A percentile compares a stretch with the other conserved stretches of the same genome.
Conservation (phyloP, 2,797 vertebrate genomes). For the Catharus ustulatus region DNA sequence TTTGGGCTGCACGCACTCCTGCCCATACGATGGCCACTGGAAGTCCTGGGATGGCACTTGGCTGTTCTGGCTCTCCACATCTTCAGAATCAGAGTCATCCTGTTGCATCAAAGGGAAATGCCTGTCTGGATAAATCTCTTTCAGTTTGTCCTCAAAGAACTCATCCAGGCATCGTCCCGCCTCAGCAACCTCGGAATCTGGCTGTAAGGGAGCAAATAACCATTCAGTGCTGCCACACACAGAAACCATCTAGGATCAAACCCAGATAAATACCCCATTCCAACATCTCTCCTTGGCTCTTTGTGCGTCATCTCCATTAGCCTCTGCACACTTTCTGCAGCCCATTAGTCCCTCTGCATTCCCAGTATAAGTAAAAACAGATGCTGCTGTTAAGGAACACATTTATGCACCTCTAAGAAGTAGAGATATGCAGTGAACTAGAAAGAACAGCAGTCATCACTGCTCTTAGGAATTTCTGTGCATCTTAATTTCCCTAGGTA, state of each 20-base stretch:
- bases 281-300: background rate
- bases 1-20: constrained; percentile 91
- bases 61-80: constrained; percentile 83
- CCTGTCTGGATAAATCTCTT: constrained; percentile 86
- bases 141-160: constrained; percentile 88
- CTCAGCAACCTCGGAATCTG: constrained; percentile 96
- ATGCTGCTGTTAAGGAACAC: background rate
- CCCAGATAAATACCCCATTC: background rate
- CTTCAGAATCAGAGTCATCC: constrained; percentile 90
- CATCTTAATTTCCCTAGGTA: background rate
- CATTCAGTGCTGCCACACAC: background rate
- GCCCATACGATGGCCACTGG: constrained; percentile 85
- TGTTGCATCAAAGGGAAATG: constrained; percentile 80
- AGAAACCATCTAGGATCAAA: background rate
- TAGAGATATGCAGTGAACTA: background rate
- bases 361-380: background rate
- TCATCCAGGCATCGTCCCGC: constrained; percentile 89
- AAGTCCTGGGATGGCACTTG: constrained; percentile 78
- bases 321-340: background rate
- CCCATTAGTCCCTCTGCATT: background rate
- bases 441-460: background rate
- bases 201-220: constrained; percentile 73
- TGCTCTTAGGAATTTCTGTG: background rate
- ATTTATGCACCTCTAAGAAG: background rate
- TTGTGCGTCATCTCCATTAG: background rate